These are phyloP conservation scores for Cerastis rubricosa DNA, from an alignment of 2,888 invertebrate species.

Conservation along the genomic window DNA sequence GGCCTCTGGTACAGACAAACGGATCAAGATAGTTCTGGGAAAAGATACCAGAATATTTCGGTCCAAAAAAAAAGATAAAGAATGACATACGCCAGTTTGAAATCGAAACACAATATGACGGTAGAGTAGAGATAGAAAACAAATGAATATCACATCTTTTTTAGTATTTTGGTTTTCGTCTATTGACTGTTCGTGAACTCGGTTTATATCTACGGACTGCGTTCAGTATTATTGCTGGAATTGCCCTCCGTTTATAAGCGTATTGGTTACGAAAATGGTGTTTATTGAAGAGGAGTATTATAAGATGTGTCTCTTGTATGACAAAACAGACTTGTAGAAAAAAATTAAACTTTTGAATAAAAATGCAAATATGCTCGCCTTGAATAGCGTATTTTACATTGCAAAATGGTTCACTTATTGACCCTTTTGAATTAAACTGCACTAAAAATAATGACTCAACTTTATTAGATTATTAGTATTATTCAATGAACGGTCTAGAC, in stretches of 20 bases:
- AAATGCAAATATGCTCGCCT: not conserved
- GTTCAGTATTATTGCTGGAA: not conserved
- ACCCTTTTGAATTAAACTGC: slow-evolving; percentile 1
- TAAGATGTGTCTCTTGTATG: not conserved
- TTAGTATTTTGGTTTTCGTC: not conserved
- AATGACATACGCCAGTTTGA: not conserved
- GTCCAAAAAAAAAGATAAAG: not conserved
- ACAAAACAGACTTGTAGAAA: too few relatives aligned
- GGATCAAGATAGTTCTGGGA: slow-evolving; percentile 23
- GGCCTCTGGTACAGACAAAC: slow-evolving; percentile 80
- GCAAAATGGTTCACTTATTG: not conserved
- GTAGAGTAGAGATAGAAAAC: not conserved
- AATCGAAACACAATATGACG: not conserved
- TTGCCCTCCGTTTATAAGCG: not conserved
- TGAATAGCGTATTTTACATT: not conserved
- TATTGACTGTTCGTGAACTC: not conserved
- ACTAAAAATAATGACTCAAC: slow-evolving; percentile 20
- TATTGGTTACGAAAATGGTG: not conserved
- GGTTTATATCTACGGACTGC: not conserved
- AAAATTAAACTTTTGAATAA: too few relatives aligned
- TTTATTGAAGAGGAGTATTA: not conserved
- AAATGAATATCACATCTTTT: not conserved
- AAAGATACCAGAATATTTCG: not conserved
- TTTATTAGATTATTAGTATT: slow-evolving; percentile 11
- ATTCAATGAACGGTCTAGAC: slow-evolving; percentile 28